phyloP scores from a whole-genome alignment of 1,140 invertebrate species.

The Drosophila bocki region DNA sequence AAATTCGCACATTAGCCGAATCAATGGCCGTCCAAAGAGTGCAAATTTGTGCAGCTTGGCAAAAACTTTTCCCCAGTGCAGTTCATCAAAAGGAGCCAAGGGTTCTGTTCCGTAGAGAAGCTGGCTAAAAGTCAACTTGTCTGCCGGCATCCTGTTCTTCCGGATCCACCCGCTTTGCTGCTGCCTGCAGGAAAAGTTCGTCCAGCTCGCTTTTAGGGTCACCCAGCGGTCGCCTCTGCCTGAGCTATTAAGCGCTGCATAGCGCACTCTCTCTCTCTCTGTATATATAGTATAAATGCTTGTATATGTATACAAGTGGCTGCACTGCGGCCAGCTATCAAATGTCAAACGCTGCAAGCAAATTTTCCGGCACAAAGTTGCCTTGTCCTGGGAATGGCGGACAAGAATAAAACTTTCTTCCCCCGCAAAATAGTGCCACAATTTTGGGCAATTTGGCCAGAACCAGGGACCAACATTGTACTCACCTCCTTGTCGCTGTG shows the following conservation, averaged over 20 bases:
- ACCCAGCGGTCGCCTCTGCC: slow-evolving; percentile 52
- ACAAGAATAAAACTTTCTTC: slow-evolving; percentile 35
- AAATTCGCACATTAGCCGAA: slow-evolving; percentile 74
- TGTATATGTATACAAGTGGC: slow-evolving; percentile 27
- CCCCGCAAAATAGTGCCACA: slow-evolving; percentile 39
- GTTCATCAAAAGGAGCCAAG: slow-evolving; percentile 70
- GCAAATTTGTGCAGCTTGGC: slow-evolving; percentile 73
- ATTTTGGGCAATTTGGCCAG: slow-evolving; percentile 46
- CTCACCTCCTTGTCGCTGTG: slow-evolving; percentile 83
- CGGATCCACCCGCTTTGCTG: slow-evolving; percentile 1
- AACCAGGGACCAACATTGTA: background rate
- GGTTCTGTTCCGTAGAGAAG: slow-evolving; percentile 1
- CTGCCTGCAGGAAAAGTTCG: slow-evolving; percentile 61
- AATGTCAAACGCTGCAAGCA: slow-evolving; percentile 69
- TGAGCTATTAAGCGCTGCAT: slow-evolving; percentile 57
- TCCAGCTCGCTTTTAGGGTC: slow-evolving; percentile 59
- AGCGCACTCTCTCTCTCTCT: background rate
- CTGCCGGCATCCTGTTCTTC: slow-evolving; percentile 12
- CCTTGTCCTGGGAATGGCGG: slow-evolving; percentile 35
- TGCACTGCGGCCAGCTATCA: slow-evolving; percentile 65
- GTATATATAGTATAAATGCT: background rate
- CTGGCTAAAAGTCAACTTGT: slow-evolving; percentile 60
- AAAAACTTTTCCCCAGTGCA: slow-evolving; percentile 66
- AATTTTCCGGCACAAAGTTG: slow-evolving; percentile 66
- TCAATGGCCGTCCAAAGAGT: slow-evolving; percentile 40